phyloP scores from a whole-genome alignment of 2,113 vertebrate species.

The Sciurus niger region DNA sequence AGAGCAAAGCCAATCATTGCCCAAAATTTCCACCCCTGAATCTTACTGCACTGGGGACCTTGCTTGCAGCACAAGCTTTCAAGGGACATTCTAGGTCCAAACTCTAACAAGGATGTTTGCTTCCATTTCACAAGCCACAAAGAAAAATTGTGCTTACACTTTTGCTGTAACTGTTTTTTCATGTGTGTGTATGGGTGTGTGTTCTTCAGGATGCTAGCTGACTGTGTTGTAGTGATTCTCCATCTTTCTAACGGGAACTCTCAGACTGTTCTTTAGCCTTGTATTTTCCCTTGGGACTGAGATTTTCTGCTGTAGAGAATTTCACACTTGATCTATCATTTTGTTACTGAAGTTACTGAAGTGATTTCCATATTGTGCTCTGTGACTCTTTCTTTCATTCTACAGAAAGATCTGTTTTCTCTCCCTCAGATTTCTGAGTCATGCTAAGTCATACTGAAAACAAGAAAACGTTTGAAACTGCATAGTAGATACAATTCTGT shows the following conservation, averaged over 20 bases:
- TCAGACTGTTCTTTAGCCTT: neutral
- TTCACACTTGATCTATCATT: neutral
- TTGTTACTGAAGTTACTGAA: neutral
- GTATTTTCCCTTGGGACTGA: neutral
- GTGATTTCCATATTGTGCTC: neutral
- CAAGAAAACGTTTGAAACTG: neutral
- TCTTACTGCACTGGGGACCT: too few relatives aligned
- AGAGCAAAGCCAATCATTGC: too few relatives aligned
- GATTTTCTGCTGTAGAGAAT: neutral
- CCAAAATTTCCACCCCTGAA: too few relatives aligned
- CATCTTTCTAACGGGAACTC: neutral
- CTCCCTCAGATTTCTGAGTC: neutral
- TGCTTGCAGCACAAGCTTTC: too few relatives aligned
- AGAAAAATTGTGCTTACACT: neutral
- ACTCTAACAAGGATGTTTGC: neutral
- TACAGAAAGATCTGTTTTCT: neutral
- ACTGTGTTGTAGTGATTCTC: neutral
- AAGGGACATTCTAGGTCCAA: too few relatives aligned
- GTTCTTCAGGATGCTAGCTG: neutral
- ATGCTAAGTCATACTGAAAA: neutral
- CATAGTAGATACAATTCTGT: neutral
- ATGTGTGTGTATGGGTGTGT: neutral
- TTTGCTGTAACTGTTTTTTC: neutral
- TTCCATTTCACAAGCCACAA: neutral
- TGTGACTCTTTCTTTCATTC: conserved; percentile 8